These are phyloP conservation scores for Erynnis tages DNA, from an alignment of 2,888 invertebrate species.

Conservation along the genomic window DNA sequence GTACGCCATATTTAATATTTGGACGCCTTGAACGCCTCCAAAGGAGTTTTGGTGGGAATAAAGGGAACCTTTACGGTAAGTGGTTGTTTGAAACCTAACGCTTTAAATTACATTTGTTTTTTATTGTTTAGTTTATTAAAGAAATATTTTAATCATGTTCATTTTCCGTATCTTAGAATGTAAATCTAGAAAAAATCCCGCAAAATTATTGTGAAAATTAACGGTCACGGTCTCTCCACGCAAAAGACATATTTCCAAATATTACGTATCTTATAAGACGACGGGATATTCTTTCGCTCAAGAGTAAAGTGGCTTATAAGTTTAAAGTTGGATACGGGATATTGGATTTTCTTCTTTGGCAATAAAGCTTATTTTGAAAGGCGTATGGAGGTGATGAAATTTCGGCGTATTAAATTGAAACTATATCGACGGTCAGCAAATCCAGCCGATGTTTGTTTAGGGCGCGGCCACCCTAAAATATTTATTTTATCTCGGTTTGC, in stretches of 20 bases:
- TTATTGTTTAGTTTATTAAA: too few species aligned
- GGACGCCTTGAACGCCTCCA: constrained; percentile 12
- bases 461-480: constrained; percentile 80
- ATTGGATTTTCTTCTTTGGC: constrained; percentile 38
- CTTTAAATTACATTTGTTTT: too few species aligned
- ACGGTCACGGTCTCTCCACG: constrained; percentile 1
- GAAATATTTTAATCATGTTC: too few species aligned
- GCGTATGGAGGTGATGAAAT: constrained; percentile 62
- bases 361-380: constrained; percentile 52
- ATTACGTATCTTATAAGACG: constrained; percentile 23
- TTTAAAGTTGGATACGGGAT: constrained; percentile 33
- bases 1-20: constrained; percentile 27
- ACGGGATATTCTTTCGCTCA: constrained; percentile 37
- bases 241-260: constrained; percentile 23
- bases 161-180: too few species aligned
- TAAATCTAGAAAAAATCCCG: not conserved
- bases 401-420: constrained; percentile 80
- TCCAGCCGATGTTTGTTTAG: constrained; percentile 79
- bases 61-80: too few species aligned
- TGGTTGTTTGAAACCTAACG: too few species aligned
- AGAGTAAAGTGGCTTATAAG: constrained; percentile 42
- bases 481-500: constrained; percentile 81
- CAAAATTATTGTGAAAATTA: constrained; percentile 16
- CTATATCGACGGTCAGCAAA: constrained; percentile 81
- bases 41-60: constrained; percentile 14